A percentile compares a stretch with the other conserved stretches of the same genome.
Evolutionary conservation across 2,113 vertebrate species (phyloP).

Genomic region (Brachirus orientalis): DNA sequence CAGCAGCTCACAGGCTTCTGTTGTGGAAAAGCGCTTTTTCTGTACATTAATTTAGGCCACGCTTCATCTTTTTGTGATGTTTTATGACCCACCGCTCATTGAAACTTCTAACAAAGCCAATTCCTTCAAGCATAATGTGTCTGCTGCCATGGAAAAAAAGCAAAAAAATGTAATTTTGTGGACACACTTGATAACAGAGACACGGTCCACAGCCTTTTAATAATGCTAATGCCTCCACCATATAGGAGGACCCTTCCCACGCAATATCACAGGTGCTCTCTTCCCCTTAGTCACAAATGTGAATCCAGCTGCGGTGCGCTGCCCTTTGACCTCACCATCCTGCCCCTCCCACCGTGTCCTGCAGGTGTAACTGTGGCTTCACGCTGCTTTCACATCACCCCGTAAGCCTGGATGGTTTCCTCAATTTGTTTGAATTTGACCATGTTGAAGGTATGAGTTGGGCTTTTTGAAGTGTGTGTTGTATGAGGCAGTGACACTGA

Average conservation of each 20-base stretch:
- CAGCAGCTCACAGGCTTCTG: conserved; percentile 11
- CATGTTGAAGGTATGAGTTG: too few relatives aligned
- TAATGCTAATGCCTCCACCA: conserved; percentile 26
- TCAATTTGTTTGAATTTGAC: too few relatives aligned
- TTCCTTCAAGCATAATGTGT: conserved; percentile 38
- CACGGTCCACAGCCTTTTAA: conserved; percentile 64
- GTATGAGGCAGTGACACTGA: too few relatives aligned
- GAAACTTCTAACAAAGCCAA: conserved; percentile 49
- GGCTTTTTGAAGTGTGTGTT: too few relatives aligned
- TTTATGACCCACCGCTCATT: conserved; percentile 56
- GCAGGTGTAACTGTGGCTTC: conserved; percentile 16
- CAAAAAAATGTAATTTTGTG: conserved; percentile 52
- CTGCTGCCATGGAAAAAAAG: conserved; percentile 35
- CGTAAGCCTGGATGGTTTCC: neutral
- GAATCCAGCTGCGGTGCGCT: conserved; percentile 35
- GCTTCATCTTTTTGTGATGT: conserved; percentile 56
- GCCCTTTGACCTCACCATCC: conserved; percentile 20
- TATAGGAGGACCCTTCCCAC: conserved; percentile 16
- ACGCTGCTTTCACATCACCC: neutral
- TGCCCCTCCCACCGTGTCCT: conserved; percentile 6
- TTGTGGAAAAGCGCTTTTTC: conserved; percentile 9
- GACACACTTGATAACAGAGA: conserved; percentile 45
- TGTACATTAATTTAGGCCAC: conserved; percentile 22
- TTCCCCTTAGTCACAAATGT: conserved; percentile 44
- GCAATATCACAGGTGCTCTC: conserved; percentile 51